Evolutionary conservation across 2,888 invertebrate species (phyloP).

Genomic region (Lysandra coridon): DNA sequence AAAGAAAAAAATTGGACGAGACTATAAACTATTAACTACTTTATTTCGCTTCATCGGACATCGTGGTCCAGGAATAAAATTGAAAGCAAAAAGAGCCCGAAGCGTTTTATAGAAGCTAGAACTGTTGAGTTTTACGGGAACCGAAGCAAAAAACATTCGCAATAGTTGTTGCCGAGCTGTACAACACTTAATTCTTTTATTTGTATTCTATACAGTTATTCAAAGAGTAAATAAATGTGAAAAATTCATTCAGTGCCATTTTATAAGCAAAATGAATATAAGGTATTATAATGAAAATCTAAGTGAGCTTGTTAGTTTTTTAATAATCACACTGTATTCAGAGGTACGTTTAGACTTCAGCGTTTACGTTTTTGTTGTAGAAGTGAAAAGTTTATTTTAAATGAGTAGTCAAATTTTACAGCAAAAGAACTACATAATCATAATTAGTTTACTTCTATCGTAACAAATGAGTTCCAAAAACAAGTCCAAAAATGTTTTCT

Average conservation of each 20-base stretch:
- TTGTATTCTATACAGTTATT: constrained; percentile 20
- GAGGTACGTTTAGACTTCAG: background rate
- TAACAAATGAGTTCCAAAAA: too few species aligned
- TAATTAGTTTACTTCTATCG: background rate
- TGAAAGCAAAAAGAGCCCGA: constrained; percentile 34
- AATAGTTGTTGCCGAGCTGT: constrained; percentile 14
- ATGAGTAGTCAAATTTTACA: background rate
- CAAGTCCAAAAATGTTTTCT: background rate
- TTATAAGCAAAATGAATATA: constrained; percentile 1
- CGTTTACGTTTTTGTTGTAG: background rate
- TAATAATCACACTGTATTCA: background rate
- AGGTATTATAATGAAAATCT: background rate
- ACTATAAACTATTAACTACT: constrained; percentile 13
- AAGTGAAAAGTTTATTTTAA: background rate
- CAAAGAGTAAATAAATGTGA: constrained; percentile 25
- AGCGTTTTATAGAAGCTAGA: constrained; percentile 34
- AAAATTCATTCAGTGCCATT: constrained; percentile 11
- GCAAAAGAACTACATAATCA: background rate
- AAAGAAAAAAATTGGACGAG: background rate
- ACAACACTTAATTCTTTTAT: constrained; percentile 31
- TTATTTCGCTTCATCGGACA: constrained; percentile 26
- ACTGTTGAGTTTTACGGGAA: constrained; percentile 16
- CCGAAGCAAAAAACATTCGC: constrained; percentile 29
- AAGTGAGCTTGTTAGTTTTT: constrained; percentile 5
- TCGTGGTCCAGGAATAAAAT: constrained; percentile 32